phyloP scores from a whole-genome alignment of 2,797 vertebrate species.

The Pogonophryne albipinna region DNA sequence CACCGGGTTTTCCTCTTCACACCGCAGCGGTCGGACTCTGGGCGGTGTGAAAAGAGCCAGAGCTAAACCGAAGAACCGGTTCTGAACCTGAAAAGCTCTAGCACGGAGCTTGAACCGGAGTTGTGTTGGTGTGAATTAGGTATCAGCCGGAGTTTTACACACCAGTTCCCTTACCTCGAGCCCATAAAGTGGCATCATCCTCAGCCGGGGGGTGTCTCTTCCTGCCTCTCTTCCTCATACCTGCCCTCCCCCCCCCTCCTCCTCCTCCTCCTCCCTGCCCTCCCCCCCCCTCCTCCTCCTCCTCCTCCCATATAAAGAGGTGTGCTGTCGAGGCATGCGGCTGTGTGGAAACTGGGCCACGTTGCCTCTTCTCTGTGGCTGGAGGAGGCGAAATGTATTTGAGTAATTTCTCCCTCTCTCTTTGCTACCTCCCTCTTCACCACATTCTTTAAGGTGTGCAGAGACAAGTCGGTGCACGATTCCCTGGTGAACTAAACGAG shows the following conservation, averaged over 20 bases:
- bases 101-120: no score
- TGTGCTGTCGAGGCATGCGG: conserved; percentile 60
- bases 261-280: conserved; percentile 47
- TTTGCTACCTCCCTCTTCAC: background rate
- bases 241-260: conserved; percentile 39
- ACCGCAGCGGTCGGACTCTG: no score
- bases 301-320: conserved; percentile 43
- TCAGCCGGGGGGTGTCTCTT: conserved; percentile 27
- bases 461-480: conserved; percentile 61
- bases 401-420: background rate
- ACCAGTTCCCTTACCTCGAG: background rate
- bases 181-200: conserved; percentile 8
- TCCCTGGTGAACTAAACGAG: background rate
- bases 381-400: conserved; percentile 56
- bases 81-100: no score
- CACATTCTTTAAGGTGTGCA: conserved; percentile 64
- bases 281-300: no score
- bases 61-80: no score
- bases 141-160: background rate
- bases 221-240: conserved; percentile 52
- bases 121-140: no score
- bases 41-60: no score
- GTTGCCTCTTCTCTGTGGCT: conserved; percentile 56
- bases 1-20: no score
- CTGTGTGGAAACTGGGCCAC: conserved; percentile 39